Percentiles rank a stretch among this genome's conserved stretches.
phyloP scores from a whole-genome alignment of 2,888 invertebrate genomes.

The Ischnus inquisitorius region DNA sequence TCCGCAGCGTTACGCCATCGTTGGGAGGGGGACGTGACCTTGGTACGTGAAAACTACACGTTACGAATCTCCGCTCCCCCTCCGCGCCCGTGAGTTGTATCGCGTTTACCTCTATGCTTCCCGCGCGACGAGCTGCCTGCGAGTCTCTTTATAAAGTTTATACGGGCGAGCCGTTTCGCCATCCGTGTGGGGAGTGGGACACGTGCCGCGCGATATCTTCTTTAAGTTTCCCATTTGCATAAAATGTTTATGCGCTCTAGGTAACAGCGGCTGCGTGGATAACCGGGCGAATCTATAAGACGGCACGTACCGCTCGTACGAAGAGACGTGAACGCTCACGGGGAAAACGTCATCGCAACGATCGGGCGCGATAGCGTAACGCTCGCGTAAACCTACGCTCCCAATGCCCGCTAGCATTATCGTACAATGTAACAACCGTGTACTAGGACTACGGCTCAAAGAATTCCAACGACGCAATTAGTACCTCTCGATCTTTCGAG shows the following conservation, averaged over 20 bases:
- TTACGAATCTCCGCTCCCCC: slow-evolving; percentile 41
- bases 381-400: slow-evolving; percentile 23
- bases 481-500: neutral
- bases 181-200: slow-evolving; percentile 22
- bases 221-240: slow-evolving; percentile 69
- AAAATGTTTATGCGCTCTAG: slow-evolving; percentile 47
- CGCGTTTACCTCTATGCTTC: slow-evolving; percentile 12
- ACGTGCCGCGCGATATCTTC: slow-evolving; percentile 68
- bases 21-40: slow-evolving; percentile 59
- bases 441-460: neutral
- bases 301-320: too few species aligned
- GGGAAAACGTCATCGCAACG: slow-evolving; percentile 69
- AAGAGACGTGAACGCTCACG: slow-evolving; percentile 2
- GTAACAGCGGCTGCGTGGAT: neutral
- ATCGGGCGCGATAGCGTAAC: slow-evolving; percentile 66
- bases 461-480: neutral
- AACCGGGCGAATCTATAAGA: neutral
- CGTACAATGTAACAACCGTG: neutral
- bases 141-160: slow-evolving; percentile 57
- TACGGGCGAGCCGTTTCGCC: slow-evolving; percentile 29
- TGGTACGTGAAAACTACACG: slow-evolving; percentile 66
- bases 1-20: slow-evolving; percentile 61
- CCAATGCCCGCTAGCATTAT: slow-evolving; percentile 1
- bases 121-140: slow-evolving; percentile 15
- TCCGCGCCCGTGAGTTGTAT: neutral